Base-by-base conservation (phyloP, 2,113 vertebrate genomes). In the Vanacampus margaritifer region DNA sequence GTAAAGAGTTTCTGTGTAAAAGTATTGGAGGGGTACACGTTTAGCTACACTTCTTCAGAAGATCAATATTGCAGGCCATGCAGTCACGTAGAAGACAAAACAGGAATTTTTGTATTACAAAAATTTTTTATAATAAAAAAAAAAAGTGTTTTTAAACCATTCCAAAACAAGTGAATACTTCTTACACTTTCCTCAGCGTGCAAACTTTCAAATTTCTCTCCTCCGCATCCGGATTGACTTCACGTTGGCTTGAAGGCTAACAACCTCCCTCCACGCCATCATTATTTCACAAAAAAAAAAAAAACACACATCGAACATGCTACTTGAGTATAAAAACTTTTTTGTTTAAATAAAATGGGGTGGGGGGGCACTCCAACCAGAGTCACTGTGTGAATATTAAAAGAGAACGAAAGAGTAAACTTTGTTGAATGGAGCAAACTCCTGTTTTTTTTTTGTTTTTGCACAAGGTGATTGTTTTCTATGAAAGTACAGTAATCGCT, bases 161-260 rank as follows among this genome's bases (percentile, higher is more conserved):
- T 72, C 65, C 63, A 69, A 71, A 17, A 11, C 26, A 5, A 56
- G 54, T 12, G 62, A 74, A 65, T 54, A 73, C 74, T 60, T 79
- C 69, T 71, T 56, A 58, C 64, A 32, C 79, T 80, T 79, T 82
- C 72, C 66, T 78, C 74, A 43, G 82, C 76, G 41, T 89, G 79
- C 87, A 87, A 86, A 84, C 76, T 69, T 79, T 72, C 78, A 76
- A 75, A 53, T 66, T 51, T 78, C 77, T 84, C 76, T 68, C 56
- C 46, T 50, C 36, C 28, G 10, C 64, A 59, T 76, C 76, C 56
- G 39, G 57, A 37, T 61, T 62, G 51, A 67, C 68, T 32, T 63
- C 59, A 72, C 50, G 0, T 53, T 53, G 59, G 62, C 60, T 78
- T 73, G 46, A 67, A 75, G 45, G 36, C 58, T 71, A 56, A 69